Percentiles rank a stretch among this genome's conserved stretches.
These are phyloP conservation scores for Caenorhabditis brenneri DNA, from an alignment of 1,140 invertebrate genomes.

Conservation along the genomic window DNA sequence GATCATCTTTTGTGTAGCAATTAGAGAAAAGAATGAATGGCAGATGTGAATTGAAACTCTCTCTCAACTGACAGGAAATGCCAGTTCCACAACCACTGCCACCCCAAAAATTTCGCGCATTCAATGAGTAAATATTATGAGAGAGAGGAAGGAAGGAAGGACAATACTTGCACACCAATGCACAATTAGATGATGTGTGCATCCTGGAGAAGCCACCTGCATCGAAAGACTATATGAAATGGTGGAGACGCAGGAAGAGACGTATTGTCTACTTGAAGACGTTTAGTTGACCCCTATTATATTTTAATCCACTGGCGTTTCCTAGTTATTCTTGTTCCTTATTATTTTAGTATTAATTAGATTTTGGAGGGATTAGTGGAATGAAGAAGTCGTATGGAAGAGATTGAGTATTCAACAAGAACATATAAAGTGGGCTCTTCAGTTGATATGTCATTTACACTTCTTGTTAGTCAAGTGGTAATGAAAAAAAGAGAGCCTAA, in stretches of 20 bases:
- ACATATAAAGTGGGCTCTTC: not conserved
- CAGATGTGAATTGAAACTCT: not conserved
- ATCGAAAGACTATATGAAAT: not conserved
- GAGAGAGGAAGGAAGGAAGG: not conserved
- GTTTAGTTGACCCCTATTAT: not conserved
- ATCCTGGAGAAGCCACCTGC: conserved; percentile 15
- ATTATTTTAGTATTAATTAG: conserved; percentile 1
- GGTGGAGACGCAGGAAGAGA: not conserved
- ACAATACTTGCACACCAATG: conserved; percentile 8
- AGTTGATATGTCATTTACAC: not conserved
- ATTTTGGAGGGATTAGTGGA: not conserved
- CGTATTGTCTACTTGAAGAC: not conserved
- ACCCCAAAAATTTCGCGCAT: not conserved
- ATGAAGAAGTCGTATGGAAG: no score
- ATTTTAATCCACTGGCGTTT: not conserved
- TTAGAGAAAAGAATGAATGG: not conserved
- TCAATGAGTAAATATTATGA: conserved; percentile 10
- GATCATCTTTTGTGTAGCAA: not conserved
- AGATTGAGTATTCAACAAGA: not conserved
- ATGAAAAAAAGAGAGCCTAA: not conserved
- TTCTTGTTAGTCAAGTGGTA: not conserved
- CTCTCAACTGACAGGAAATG: not conserved
- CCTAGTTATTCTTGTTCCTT: not conserved
- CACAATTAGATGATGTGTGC: conserved; percentile 19
- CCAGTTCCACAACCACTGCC: not conserved